Evolutionary conservation across 2,797 vertebrate species (phyloP), one percentile per base, ranked within the genome.

Genomic region (Phaenicophaeus curvirostris): DNA sequence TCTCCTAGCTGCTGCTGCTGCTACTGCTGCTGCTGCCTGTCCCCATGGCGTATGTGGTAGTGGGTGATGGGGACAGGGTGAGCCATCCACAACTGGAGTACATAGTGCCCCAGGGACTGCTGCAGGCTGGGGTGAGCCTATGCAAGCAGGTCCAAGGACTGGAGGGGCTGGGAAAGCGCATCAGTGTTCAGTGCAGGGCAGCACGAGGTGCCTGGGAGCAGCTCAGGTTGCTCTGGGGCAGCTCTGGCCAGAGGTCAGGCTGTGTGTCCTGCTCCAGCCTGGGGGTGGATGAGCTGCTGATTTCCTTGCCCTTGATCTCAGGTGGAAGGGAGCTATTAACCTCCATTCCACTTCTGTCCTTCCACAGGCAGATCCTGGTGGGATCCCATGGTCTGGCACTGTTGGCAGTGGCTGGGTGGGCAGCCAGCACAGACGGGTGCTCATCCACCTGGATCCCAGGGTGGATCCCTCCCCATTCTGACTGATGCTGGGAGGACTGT

Each of bases 361-460:
- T 37, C 67, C 3, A 1, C 48, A 59, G 42, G 71, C 37, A 72
- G 42, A 42, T 62, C 30, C 23, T 59, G 18, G 25, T 4, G 5
- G 37, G 21, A 71, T 57, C 8, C 42, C 33, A 33, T 27, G 48
- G 20, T 21, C 63, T 3, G 2, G 24, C 5, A 6, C 66, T 78
- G 35, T 31, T 82, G 46, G 13, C 33, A 76, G 66, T 71, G 31
- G 17, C 33, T 30, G 48, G 2, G 5, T 41, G 28, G 82, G 35
- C 2, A 0, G 25, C 42, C 66, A 27, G 30, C n/a, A 30, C 15
- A 57, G 15, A 20, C n/a, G 2, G 3, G 7, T 31, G 16, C 31
- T 63, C 14, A 62, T 55, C 68, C 62, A 0, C 31, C 12, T 54
- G 55, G 17, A 54, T 65, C 20, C 25, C 68, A 59, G 35, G 20